Conservation (phyloP, 2,797 vertebrate species). For the Notoglanidium macrostoma region DNA sequence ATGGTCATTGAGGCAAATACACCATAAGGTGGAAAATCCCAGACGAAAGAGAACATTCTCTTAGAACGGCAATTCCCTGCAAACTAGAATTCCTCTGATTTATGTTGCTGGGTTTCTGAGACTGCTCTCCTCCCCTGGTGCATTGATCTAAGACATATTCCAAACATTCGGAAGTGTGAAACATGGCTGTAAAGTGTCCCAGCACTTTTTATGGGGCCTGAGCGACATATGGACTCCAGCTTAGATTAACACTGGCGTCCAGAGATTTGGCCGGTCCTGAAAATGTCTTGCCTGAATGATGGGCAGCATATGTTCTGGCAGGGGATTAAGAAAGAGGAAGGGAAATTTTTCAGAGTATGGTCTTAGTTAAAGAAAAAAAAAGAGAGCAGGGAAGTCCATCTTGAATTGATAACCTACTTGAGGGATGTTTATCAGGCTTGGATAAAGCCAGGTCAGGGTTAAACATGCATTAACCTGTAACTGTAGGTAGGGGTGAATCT, state of each 20-base stretch:
- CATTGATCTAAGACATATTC: slow-evolving; percentile 56
- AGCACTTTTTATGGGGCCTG: slow-evolving; percentile 69
- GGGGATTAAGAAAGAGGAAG: slow-evolving; percentile 69
- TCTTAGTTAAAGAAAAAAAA: slow-evolving; percentile 72
- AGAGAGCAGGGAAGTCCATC: slow-evolving; percentile 47
- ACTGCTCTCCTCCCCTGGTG: not conserved
- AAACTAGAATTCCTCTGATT: slow-evolving; percentile 37
- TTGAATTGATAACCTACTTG: slow-evolving; percentile 22
- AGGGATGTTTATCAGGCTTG: not conserved
- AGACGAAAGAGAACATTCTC: slow-evolving; percentile 42
- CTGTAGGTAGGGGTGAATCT: slow-evolving; percentile 21
- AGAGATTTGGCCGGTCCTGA: slow-evolving; percentile 67
- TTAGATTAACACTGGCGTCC: slow-evolving; percentile 69
- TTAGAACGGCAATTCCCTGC: slow-evolving; percentile 17
- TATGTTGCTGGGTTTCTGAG: slow-evolving; percentile 15
- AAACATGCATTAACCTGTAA: slow-evolving; percentile 23
- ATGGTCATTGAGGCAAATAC: not conserved
- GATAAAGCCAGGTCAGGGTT: slow-evolving; percentile 34
- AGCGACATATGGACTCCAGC: slow-evolving; percentile 74
- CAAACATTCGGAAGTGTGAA: slow-evolving; percentile 78
- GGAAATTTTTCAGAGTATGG: slow-evolving; percentile 74
- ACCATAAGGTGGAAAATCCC: slow-evolving; percentile 25
- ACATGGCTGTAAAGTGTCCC: slow-evolving; percentile 77
- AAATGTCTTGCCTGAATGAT: slow-evolving; percentile 64
- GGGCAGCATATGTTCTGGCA: slow-evolving; percentile 71